Conservation (phyloP, 2,113 vertebrate species). For the Otus sunia region DNA sequence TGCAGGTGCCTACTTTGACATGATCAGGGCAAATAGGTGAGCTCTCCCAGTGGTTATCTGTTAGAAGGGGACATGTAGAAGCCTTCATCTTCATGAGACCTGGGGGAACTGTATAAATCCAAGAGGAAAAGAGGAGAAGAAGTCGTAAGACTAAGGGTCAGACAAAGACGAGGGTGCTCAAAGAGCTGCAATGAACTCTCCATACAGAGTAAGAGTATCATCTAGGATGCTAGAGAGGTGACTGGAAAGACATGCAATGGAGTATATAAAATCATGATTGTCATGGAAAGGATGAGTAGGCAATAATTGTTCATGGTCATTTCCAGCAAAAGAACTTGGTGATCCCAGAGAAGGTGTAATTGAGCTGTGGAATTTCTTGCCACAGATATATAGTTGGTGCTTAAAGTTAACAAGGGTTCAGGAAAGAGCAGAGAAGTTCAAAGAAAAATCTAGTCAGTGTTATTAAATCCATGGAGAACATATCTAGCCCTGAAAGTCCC, state of each 20-base stretch:
- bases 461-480: background rate
- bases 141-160: background rate
- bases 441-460: background rate
- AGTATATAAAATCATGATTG: background rate
- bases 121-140: background rate
- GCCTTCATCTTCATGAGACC: background rate
- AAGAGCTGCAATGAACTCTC: background rate
- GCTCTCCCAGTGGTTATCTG: background rate
- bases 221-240: background rate
- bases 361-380: background rate
- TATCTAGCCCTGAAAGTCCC: background rate
- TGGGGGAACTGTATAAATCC: background rate
- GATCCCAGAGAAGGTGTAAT: background rate
- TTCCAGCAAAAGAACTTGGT: background rate
- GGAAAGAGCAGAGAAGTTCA: background rate
- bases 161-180: background rate
- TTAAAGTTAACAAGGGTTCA: background rate
- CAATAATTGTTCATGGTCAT: background rate
- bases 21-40: background rate
- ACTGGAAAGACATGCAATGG: background rate
- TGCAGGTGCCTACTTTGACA: background rate
- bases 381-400: rapidly evolving
- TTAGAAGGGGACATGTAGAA: background rate
- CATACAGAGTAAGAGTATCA: background rate
- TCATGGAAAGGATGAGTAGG: background rate